Percentiles rank a stretch among this genome's conserved stretches.
phyloP scores from a whole-genome alignment of 2,797 vertebrate genomes.

The Acipenser ruthenus region DNA sequence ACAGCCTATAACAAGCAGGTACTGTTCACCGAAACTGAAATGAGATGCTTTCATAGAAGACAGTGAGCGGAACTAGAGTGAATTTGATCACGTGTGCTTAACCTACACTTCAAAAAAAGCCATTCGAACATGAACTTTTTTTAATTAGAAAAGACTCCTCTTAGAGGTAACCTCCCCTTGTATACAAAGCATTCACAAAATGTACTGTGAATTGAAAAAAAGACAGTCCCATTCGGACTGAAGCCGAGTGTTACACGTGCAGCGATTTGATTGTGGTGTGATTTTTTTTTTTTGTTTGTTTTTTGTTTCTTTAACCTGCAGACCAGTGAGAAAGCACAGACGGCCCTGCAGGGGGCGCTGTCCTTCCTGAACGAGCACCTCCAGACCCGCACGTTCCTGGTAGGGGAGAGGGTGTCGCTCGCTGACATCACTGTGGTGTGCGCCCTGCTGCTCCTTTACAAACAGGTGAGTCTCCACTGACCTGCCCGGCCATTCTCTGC shows the following conservation, averaged over 20 bases:
- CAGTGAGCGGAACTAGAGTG: background rate
- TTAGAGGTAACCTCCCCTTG: too few relatives aligned
- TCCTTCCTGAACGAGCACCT: constrained; percentile 11
- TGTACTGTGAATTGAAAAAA: too few relatives aligned
- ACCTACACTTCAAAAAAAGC: too few relatives aligned
- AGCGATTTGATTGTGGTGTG: too few relatives aligned
- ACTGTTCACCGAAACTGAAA: too few relatives aligned
- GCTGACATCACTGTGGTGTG: constrained; percentile 16
- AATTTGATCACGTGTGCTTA: too few relatives aligned
- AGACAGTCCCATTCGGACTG: too few relatives aligned
- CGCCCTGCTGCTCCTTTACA: constrained; percentile 12
- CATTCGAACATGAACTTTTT: too few relatives aligned
- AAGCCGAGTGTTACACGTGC: background rate
- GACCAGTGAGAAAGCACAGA: background rate
- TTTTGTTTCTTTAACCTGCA: background rate
- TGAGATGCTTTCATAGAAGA: background rate
- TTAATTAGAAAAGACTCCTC: too few relatives aligned
- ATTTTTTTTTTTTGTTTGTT: background rate
- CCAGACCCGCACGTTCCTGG: constrained; percentile 4
- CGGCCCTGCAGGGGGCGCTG: background rate
- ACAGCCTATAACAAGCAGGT: constrained; percentile 13
- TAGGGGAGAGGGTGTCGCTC: constrained; percentile 12
- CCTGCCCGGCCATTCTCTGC: too few relatives aligned
- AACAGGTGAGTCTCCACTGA: constrained; percentile 1
- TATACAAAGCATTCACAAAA: too few relatives aligned